These are phyloP conservation scores for Morbakka virulenta DNA, from an alignment of 30 jellyfish, hydroid and myxozoan genomes.

Conservation along the genomic window DNA sequence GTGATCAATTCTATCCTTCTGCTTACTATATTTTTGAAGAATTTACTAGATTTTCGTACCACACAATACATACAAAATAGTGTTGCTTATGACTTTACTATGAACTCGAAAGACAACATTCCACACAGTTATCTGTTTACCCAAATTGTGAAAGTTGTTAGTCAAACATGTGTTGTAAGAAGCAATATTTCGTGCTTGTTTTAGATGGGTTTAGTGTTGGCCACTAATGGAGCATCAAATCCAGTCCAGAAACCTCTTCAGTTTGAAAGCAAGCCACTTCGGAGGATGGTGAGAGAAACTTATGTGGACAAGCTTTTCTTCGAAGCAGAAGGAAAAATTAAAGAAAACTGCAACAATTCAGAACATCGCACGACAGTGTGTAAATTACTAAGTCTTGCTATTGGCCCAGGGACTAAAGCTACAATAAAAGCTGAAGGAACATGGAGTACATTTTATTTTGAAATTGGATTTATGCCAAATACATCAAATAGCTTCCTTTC, in stretches of 20 bases:
- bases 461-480: not conserved
- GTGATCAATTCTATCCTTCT: too few species aligned
- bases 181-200: too few species aligned
- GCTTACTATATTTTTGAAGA: too few species aligned
- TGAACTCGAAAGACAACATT: too few species aligned
- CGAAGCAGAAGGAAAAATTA: not conserved
- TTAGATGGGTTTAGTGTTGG: not conserved
- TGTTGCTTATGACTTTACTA: too few species aligned
- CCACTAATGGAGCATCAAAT: not conserved
- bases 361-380: not conserved
- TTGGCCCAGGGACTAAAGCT: not conserved
- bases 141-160: too few species aligned
- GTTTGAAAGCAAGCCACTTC: not conserved
- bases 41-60: too few species aligned
- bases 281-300: not conserved
- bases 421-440: not conserved
- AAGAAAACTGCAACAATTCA: not conserved
- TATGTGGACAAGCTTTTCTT: not conserved
- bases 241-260: not conserved
- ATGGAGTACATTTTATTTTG: not conserved
- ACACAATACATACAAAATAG: too few species aligned
- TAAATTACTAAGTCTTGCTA: not conserved
- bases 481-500: not conserved
- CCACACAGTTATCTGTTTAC: too few species aligned
- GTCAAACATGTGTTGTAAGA: too few species aligned